These are phyloP conservation scores for Dicentrarchus labrax DNA, from an alignment of 2,113 vertebrate species.

Conservation along the genomic window DNA sequence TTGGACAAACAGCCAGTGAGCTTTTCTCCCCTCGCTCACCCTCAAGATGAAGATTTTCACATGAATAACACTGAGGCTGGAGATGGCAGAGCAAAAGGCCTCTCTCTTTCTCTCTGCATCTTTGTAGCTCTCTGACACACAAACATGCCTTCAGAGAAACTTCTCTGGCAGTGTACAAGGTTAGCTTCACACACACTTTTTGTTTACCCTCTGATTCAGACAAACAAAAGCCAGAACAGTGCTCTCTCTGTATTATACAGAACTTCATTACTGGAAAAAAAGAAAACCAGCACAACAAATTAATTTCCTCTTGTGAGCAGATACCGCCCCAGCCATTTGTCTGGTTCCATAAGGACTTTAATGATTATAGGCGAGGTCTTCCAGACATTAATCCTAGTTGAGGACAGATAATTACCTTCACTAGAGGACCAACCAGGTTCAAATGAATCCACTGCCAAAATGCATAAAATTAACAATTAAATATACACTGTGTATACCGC, in stretches of 20 bases:
- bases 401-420: constrained; percentile 69
- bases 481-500: not conserved
- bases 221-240: constrained; percentile 50
- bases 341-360: constrained; percentile 58
- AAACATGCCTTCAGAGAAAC: constrained; percentile 35
- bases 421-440: constrained; percentile 43
- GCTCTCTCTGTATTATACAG: constrained; percentile 35
- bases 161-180: constrained; percentile 5
- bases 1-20: constrained; percentile 64
- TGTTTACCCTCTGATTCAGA: constrained; percentile 43
- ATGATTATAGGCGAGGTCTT: constrained; percentile 58
- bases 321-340: constrained; percentile 56
- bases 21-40: constrained; percentile 46
- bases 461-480: constrained; percentile 39
- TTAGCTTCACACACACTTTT: constrained; percentile 33
- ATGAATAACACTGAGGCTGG: constrained; percentile 58
- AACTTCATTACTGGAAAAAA: constrained; percentile 40
- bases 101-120: not conserved
- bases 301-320: constrained; percentile 57
- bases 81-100: constrained; percentile 33
- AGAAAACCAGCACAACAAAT: constrained; percentile 54
- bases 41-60: constrained; percentile 56
- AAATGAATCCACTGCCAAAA: constrained; percentile 52
- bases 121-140: constrained; percentile 25
- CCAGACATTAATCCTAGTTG: constrained; percentile 66